phyloP scores from a whole-genome alignment of 2,888 invertebrate genomes.

The Adelognathus sp. region DNA sequence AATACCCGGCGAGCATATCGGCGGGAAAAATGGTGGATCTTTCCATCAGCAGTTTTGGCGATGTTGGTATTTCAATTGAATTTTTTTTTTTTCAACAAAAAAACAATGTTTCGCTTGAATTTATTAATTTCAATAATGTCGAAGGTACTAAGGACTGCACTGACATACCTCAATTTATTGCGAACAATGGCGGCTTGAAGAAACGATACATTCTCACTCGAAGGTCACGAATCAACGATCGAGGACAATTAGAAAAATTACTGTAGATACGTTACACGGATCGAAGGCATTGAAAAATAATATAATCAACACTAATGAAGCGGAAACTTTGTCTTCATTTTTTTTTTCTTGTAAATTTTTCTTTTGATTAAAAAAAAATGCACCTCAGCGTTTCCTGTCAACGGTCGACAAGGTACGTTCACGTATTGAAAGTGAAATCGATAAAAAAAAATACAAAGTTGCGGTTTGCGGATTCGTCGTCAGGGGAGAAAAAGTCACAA shows the following conservation, averaged over 20 bases:
- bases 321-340: neutral
- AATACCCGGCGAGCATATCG: conserved; percentile 69
- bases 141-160: conserved; percentile 68
- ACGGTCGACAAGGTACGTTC: neutral
- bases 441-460: neutral
- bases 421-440: conserved; percentile 2
- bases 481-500: conserved; percentile 26
- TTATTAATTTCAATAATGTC: no score
- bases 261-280: neutral
- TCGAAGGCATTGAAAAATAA: neutral
- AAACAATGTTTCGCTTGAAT: neutral
- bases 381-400: neutral
- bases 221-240: no score
- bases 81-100: neutral
- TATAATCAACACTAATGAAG: neutral
- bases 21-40: conserved; percentile 72
- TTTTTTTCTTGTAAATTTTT: neutral
- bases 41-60: conserved; percentile 69
- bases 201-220: neutral
- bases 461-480: neutral
- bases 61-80: conserved; percentile 63
- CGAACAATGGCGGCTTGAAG: conserved; percentile 57
- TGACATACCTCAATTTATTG: conserved; percentile 68
- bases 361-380: neutral
- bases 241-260: neutral